Evolutionary conservation across 2,797 vertebrate genomes (phyloP).

Genomic region (Pipistrellus pipistrellus): DNA sequence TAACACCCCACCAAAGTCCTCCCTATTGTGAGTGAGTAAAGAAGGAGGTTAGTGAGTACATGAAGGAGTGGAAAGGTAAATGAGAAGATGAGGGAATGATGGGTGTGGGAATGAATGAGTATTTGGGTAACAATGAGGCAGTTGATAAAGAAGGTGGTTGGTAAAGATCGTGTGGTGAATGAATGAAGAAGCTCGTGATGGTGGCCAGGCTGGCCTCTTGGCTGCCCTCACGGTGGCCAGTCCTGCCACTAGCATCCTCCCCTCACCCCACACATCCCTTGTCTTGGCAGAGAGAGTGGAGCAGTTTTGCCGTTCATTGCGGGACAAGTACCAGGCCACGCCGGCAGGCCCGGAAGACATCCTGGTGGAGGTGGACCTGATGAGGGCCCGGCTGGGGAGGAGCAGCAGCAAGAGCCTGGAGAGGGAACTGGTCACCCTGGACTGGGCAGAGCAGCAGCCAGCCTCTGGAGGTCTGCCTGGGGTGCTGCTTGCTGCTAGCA

Average conservation of each 20-base stretch:
- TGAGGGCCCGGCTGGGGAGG: slow-evolving; percentile 89
- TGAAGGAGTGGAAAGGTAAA: neutral
- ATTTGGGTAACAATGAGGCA: neutral
- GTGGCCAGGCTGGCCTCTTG: fast-evolving
- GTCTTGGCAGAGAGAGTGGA: slow-evolving; percentile 89
- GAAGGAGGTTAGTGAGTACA: neutral
- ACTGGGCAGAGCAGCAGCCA: slow-evolving; percentile 88
- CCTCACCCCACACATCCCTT: neutral
- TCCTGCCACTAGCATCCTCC: fast-evolving
- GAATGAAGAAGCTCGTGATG: neutral
- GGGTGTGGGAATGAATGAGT: too few species aligned
- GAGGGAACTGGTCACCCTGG: slow-evolving; percentile 90
- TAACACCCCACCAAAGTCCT: neutral
- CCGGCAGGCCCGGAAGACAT: slow-evolving; percentile 86
- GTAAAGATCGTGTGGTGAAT: neutral
- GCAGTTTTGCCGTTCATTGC: slow-evolving; percentile 87
- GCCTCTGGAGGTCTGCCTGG: slow-evolving; percentile 83
- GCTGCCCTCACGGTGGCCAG: neutral
- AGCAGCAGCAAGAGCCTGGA: slow-evolving; percentile 90
- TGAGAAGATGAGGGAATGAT: neutral
- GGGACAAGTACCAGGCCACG: slow-evolving; percentile 82
- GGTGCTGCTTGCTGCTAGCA: slow-evolving; percentile 86
- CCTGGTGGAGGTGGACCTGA: slow-evolving; percentile 90
- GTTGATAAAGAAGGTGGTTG: neutral
- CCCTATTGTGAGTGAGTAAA: neutral